Evolutionary conservation across 1,140 invertebrate genomes (phyloP), one percentile per base, ranked within the genome.

Genomic region (Atta texana): DNA sequence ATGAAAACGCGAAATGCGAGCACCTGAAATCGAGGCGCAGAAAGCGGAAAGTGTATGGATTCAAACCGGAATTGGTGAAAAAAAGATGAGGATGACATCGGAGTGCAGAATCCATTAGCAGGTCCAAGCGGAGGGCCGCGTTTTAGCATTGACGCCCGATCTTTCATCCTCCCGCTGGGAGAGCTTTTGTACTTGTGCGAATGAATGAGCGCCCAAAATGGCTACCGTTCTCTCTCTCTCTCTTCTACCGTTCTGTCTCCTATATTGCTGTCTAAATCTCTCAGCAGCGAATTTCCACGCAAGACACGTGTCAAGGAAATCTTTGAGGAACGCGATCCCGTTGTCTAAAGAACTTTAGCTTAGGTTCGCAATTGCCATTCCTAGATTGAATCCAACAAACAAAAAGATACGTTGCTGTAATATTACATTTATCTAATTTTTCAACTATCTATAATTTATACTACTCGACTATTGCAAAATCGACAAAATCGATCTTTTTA

Each of bases 81-180:
- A 55, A 85, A 88, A 82, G 85, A 81, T 68, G 86, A 90, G 71
- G 81, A 87, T 89, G 88, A 87, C 89, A 91, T 91, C 90, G 57
- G 84, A 91, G 90, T 89, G 90, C 86, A 81, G 87, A 88, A 92
- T 92, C 91, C 91, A 92, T 92, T 92, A 92, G 91, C 87, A 84
- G 76, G 82, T 78, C 44, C 66, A 39, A 34, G 74, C 69, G 44
- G 39, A 44, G 51, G 63, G 39, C 55, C 86, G 77, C 82, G 85
- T 85, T 92, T 92, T 89, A 90, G 85, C 89, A 90, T 92, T 81
- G 91, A 89, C 89, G 88, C 61, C 71, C 91, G 82, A 92, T 92
- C 91, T 91, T 92, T 92, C 91, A 92, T 92, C 69, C 80, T 92
- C 69, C 80, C 34, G 28, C 28, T 31, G 28, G 44, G 82, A 91